Evolutionary conservation across 2,113 vertebrate genomes (phyloP).

Genomic region (Pteronura brasiliensis): DNA sequence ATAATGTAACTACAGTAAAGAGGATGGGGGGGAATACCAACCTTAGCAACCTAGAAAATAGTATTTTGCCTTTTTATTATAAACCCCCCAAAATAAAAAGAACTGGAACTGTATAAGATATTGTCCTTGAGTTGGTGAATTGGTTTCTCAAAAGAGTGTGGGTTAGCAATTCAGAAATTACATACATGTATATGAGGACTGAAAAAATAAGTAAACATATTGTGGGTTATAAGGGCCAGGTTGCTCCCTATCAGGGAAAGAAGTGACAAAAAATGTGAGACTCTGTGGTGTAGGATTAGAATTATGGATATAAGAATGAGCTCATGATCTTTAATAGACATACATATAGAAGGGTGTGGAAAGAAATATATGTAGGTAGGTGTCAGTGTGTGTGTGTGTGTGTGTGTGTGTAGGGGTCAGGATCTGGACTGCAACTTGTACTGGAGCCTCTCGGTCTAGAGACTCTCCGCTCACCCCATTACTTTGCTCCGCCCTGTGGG

Average conservation of each 20-base stretch:
- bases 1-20: not conserved
- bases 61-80: not conserved
- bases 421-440: not conserved
- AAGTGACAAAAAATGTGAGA: not conserved
- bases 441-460: not conserved
- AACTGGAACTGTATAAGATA: not conserved
- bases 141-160: not conserved
- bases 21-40: not conserved
- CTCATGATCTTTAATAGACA: not conserved
- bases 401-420: not conserved
- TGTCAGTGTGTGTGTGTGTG: not conserved
- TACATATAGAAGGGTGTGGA: not conserved
- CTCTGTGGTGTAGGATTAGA: not conserved
- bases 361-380: not conserved
- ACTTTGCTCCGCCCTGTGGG: fast-evolving
- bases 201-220: not conserved
- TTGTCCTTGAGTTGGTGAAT: not conserved
- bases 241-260: not conserved
- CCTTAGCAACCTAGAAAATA: not conserved
- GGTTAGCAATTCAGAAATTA: not conserved
- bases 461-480: not conserved
- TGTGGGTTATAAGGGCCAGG: not conserved
- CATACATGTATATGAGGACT: not conserved
- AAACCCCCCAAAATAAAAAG: not conserved
- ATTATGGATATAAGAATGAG: not conserved